Conservation (phyloP, 30 jellyfish, hydroid and myxozoan genomes). For the Morbakka virulenta region DNA sequence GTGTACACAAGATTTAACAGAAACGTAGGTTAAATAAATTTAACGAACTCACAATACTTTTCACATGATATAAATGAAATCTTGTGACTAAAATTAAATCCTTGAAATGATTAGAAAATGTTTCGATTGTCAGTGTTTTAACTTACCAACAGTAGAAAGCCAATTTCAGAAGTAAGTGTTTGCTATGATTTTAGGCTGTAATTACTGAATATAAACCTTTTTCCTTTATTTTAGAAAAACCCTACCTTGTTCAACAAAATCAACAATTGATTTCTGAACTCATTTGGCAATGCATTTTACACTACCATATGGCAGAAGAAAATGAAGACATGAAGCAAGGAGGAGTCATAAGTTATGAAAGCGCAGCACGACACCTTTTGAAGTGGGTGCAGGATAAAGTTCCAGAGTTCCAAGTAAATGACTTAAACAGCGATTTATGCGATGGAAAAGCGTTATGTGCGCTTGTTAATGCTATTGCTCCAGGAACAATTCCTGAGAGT, state of each 20-base stretch:
- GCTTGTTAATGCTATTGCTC: slow-evolving; percentile 73
- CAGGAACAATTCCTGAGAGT: slow-evolving; percentile 57
- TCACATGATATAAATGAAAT: too few species aligned
- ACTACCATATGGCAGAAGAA: not conserved
- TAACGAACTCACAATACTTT: too few species aligned
- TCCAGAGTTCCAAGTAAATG: slow-evolving; percentile 45
- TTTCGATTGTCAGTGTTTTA: too few species aligned
- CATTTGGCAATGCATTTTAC: not conserved
- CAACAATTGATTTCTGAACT: not conserved
- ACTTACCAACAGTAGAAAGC: too few species aligned
- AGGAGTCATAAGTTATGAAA: slow-evolving; percentile 43
- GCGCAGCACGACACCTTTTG: slow-evolving; percentile 70
- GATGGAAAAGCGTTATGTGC: slow-evolving; percentile 71
- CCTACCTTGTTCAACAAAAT: not conserved
- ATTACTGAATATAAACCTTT: too few species aligned
- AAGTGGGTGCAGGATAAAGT: slow-evolving; percentile 75
- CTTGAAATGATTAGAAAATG: too few species aligned
- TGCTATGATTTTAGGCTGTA: too few species aligned
- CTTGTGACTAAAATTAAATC: too few species aligned
- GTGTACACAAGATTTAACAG: too few species aligned
- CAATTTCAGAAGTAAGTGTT: too few species aligned
- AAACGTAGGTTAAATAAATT: too few species aligned
- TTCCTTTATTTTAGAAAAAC: not conserved
- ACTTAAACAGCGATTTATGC: slow-evolving; percentile 50
- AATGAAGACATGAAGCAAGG: slow-evolving; percentile 30